Percentiles rank a stretch among this genome's conserved stretches.
Evolutionary conservation across 1,140 invertebrate species (phyloP).

Genomic region (Archegozetes longisetosus): DNA sequence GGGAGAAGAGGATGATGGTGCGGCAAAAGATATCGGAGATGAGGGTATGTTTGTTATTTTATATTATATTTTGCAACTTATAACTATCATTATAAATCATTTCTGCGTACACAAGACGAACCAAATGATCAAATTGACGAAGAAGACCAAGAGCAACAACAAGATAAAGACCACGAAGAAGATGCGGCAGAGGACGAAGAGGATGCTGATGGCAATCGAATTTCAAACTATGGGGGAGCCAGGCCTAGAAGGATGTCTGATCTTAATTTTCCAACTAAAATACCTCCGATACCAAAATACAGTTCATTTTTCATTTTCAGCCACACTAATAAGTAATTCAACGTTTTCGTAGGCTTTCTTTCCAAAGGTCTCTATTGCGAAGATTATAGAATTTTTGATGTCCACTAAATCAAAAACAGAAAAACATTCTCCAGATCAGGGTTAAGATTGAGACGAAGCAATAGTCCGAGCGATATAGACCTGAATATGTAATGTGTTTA

Average conservation of each 20-base stretch:
- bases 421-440: too few relatives aligned
- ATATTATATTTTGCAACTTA: too few relatives aligned
- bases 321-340: slow-evolving; percentile 70
- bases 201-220: slow-evolving; percentile 35
- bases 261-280: slow-evolving; percentile 63
- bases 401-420: slow-evolving; percentile 3
- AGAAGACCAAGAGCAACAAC: slow-evolving; percentile 30
- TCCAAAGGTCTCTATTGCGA: too few relatives aligned
- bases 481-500: too few relatives aligned
- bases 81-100: too few relatives aligned
- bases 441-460: too few relatives aligned
- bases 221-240: slow-evolving; percentile 35
- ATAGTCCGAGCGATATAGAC: too few relatives aligned
- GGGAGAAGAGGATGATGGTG: too few relatives aligned
- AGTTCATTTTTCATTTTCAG: slow-evolving; percentile 93
- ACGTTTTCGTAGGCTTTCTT: too few relatives aligned
- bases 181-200: slow-evolving; percentile 35
- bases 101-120: too few relatives aligned
- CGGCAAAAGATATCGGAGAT: too few relatives aligned
- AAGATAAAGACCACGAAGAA: slow-evolving; percentile 38
- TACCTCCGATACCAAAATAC: slow-evolving; percentile 81
- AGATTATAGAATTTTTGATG: slow-evolving; percentile 1
- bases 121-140: not conserved
- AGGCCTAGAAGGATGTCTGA: slow-evolving; percentile 79
- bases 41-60: too few relatives aligned